Conservation (phyloP, 2,888 invertebrate species). For the Sphaerophoria rueppellii region DNA sequence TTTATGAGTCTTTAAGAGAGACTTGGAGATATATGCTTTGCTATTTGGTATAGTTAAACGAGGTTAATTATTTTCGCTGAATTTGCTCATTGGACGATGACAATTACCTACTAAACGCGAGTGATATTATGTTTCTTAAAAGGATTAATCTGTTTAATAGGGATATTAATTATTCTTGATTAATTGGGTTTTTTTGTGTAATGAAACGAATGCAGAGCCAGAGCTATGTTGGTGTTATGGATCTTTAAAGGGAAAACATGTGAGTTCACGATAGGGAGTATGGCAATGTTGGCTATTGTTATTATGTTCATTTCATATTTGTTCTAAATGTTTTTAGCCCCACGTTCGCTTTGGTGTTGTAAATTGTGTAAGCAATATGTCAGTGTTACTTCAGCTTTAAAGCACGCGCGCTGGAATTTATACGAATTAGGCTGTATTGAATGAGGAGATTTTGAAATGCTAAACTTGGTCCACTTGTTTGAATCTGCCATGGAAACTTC, state of each 20-base stretch:
- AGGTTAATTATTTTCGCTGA: slow-evolving; percentile 55
- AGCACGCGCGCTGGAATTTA: too few relatives aligned
- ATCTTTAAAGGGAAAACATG: neutral
- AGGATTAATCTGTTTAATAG: slow-evolving; percentile 18
- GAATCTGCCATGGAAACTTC: too few relatives aligned
- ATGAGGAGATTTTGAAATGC: too few relatives aligned
- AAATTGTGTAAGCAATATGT: too few relatives aligned
- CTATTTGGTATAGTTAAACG: slow-evolving; percentile 59
- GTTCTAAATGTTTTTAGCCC: too few relatives aligned
- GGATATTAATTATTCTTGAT: slow-evolving; percentile 11
- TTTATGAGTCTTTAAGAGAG: neutral
- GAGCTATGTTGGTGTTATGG: too few relatives aligned
- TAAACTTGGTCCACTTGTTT: too few relatives aligned
- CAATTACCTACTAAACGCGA: slow-evolving; percentile 21
- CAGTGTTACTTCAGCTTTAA: too few relatives aligned
- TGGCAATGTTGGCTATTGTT: neutral
- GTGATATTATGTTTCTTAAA: slow-evolving; percentile 17
- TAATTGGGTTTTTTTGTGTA: neutral
- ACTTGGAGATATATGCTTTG: slow-evolving; percentile 44
- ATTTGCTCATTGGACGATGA: slow-evolving; percentile 9
- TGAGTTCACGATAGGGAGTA: slow-evolving; percentile 6
- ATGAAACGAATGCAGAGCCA: neutral
- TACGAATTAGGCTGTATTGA: too few relatives aligned
- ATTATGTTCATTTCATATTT: too few relatives aligned
- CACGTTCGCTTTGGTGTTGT: too few relatives aligned